These are phyloP conservation scores for Himalopsyche tibetana DNA, from an alignment of 2,888 invertebrate species.

Conservation along the genomic window DNA sequence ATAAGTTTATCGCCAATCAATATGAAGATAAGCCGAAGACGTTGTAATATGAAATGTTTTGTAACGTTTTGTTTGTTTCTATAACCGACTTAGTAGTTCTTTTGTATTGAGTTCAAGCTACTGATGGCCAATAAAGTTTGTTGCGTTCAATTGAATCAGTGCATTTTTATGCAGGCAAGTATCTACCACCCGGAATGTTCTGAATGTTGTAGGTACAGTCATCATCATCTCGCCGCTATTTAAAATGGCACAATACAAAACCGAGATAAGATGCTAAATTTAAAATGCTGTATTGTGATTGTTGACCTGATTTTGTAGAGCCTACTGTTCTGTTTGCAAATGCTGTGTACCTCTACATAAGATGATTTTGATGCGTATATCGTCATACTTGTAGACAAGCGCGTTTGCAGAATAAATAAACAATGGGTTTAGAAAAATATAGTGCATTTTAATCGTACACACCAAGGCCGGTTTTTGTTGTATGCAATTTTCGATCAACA, in stretches of 20 bases:
- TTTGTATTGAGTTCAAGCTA: neutral
- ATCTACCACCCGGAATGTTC: conserved; percentile 24
- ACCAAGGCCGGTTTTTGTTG: too few relatives aligned
- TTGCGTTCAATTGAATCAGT: conserved; percentile 48
- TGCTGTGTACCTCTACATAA: neutral
- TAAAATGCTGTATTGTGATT: conserved; percentile 63
- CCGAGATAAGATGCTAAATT: conserved; percentile 47
- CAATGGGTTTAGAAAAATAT: conserved; percentile 55
- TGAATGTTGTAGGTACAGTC: neutral
- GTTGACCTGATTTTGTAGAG: conserved; percentile 59
- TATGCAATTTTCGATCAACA: too few relatives aligned
- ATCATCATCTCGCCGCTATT: neutral
- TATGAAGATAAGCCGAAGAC: neutral
- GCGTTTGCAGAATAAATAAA: conserved; percentile 64
- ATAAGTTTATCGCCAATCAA: neutral
- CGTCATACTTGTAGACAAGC: neutral
- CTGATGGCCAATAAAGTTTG: conserved; percentile 45
- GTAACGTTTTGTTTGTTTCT: neutral
- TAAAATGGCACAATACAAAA: conserved; percentile 20
- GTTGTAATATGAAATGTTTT: neutral
- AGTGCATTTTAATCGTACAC: neutral
- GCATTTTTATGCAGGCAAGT: conserved; percentile 44
- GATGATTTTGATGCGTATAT: conserved; percentile 34
- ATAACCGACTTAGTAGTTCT: neutral
- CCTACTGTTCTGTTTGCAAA: conserved; percentile 48